These are phyloP conservation scores for Lepilemur ruficaudatus DNA, from an alignment of 2,797 vertebrate species.

Conservation along the genomic window DNA sequence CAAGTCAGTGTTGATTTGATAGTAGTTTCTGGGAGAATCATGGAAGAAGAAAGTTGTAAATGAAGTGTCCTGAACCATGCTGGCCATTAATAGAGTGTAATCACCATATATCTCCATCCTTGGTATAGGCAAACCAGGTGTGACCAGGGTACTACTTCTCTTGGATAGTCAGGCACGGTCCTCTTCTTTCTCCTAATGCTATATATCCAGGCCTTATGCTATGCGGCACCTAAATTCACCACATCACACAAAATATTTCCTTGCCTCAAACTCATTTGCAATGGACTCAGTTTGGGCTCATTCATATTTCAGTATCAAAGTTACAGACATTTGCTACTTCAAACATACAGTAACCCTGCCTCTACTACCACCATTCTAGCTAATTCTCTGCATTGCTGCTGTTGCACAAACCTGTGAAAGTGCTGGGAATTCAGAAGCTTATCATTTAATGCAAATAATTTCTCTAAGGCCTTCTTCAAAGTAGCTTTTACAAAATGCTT, in stretches of 20 bases:
- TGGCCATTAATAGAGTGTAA: too few species aligned
- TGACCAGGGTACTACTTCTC: neutral
- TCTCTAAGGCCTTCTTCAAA: neutral
- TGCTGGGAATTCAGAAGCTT: neutral
- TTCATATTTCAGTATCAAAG: conserved; percentile 11
- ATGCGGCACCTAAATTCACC: neutral
- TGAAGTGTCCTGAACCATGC: neutral
- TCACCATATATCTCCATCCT: neutral
- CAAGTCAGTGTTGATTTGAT: neutral
- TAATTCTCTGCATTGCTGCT: neutral
- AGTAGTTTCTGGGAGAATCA: neutral
- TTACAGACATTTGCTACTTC: neutral
- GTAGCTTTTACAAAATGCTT: neutral
- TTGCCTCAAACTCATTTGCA: neutral
- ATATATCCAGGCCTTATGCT: neutral
- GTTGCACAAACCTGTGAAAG: neutral
- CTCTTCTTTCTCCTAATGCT: neutral
- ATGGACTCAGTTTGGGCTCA: neutral
- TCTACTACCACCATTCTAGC: neutral
- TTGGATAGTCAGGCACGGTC: fast-evolving
- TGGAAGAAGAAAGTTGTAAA: neutral
- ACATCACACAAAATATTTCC: neutral
- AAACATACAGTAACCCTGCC: neutral
- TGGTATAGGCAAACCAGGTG: neutral
- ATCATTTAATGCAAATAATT: neutral